phyloP scores from a whole-genome alignment of 2,888 invertebrate species.

The Drosophila pegasa region DNA sequence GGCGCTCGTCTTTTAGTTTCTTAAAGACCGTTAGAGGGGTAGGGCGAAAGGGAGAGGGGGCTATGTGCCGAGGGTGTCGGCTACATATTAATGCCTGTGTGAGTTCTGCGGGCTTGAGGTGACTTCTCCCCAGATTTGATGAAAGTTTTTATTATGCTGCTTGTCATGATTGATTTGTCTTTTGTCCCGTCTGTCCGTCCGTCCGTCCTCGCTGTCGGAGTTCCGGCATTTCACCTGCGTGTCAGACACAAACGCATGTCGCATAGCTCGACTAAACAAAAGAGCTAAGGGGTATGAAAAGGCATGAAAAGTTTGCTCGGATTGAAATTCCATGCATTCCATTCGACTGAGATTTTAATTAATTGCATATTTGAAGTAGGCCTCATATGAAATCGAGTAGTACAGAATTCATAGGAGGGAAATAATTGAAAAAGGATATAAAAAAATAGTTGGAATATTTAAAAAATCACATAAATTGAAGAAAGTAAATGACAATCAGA shows the following conservation, averaged over 20 bases:
- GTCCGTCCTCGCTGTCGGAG: background rate
- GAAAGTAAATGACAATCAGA: background rate
- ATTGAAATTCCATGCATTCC: slow-evolving; percentile 10
- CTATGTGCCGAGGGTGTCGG: background rate
- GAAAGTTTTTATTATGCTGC: slow-evolving; percentile 20
- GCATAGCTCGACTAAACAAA: slow-evolving; percentile 15
- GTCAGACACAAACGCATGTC: slow-evolving; percentile 12
- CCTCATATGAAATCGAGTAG: background rate
- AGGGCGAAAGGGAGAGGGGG: background rate
- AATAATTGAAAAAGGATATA: too few species aligned
- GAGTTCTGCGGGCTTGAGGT: slow-evolving; percentile 21
- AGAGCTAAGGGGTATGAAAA: background rate
- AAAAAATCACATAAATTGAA: background rate
- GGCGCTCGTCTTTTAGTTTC: slow-evolving; percentile 31
- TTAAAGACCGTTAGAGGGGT: background rate
- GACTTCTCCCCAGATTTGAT: slow-evolving; percentile 30
- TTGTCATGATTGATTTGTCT: slow-evolving; percentile 33
- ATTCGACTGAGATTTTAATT: background rate
- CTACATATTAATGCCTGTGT: slow-evolving; percentile 18
- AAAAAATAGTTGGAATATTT: background rate
- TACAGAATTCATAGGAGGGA: background rate
- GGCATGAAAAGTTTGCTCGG: background rate
- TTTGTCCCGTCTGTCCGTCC: background rate
- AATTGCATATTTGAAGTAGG: background rate
- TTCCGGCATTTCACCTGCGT: slow-evolving; percentile 13